A percentile compares a stretch with the other conserved stretches of the same genome.
Conservation (phyloP, 2,797 vertebrate genomes). For the Morelia viridis region DNA sequence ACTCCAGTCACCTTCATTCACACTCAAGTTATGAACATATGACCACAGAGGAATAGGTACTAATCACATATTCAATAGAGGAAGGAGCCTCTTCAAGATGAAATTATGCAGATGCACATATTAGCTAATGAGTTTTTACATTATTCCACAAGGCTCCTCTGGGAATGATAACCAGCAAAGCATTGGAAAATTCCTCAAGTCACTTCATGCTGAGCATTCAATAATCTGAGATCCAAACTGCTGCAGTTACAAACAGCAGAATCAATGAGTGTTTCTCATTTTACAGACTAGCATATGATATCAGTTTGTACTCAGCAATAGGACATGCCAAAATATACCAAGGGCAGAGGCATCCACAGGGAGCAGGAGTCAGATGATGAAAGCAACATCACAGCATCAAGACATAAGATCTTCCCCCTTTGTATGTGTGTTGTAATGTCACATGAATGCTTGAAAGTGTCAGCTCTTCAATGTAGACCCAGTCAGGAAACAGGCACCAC, state of each 20-base stretch:
- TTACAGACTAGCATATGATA: slow-evolving; percentile 11
- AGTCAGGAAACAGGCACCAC: background rate
- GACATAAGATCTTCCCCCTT: background rate
- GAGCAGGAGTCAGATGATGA: background rate
- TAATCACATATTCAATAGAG: slow-evolving; percentile 12
- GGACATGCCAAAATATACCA: slow-evolving; percentile 27
- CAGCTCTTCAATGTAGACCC: background rate
- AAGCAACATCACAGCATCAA: background rate
- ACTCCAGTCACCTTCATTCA: slow-evolving; percentile 1
- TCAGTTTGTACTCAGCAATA: background rate
- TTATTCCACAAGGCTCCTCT: slow-evolving; percentile 32
- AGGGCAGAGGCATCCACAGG: background rate
- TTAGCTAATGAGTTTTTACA: slow-evolving; percentile 45
- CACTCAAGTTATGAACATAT: slow-evolving; percentile 21
- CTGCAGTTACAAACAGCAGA: background rate
- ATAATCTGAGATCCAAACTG: slow-evolving; percentile 50
- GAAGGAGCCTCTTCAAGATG: slow-evolving; percentile 41
- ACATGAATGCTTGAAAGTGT: background rate
- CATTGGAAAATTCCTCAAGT: slow-evolving; percentile 28
- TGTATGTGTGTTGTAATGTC: background rate
- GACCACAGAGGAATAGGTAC: slow-evolving; percentile 28
- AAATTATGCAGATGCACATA: slow-evolving; percentile 44
- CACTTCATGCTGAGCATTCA: slow-evolving; percentile 40
- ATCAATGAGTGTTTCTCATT: background rate
- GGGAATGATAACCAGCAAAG: slow-evolving; percentile 45